Base-by-base conservation (phyloP, 2,797 vertebrate species). In the Sebastes aleutianus region DNA sequence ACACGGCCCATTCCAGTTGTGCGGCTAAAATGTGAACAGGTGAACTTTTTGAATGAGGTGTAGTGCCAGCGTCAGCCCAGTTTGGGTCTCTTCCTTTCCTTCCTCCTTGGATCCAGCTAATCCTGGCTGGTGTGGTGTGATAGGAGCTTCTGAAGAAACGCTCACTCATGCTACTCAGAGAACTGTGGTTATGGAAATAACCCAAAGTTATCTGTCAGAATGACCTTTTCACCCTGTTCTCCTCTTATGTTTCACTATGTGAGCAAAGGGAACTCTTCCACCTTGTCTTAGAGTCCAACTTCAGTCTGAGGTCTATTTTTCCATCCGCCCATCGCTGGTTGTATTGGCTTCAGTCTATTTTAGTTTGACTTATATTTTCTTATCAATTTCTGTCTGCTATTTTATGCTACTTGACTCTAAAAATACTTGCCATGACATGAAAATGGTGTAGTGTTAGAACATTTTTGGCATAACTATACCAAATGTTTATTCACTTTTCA, bases 141-240 rank as follows among this genome's bases (percentile, higher is more conserved):
- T 86, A 84, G 65, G n/a, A 57, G 78, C 69, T 70, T 79, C 78
- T 76, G 61, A 76, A 16, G 70, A 75, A 70, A 80, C 1, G 11
- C 72, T 68, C 27, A n/a, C 31, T 67, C 47, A 8, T 54, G 62
- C 80, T 63, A 10, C 27, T 81, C 66, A 53, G 39, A 68, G 75
- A 84, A 65, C 75, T 78, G 76, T 50, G 64, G 75, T 71, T 68
- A 56, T 69, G n/a, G 53, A 82, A 84, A 82, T 79, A 74, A 74
- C 68, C 63, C 68, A 69, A 18, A 62, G 12, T 18, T 47, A 50
- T 63, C 78, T 26, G 58, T 56, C 43, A 34, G 36, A 74, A 24
- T 74, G 47, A 84, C 70, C 62, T 72, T 85, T 86, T 75, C 22
- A 79, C 65, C 62, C n/a, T 9, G n/a, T 34, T 50, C 26, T 59